These are phyloP conservation scores for Luffia ferchaultella DNA, from an alignment of 2,888 invertebrate genomes.

Conservation along the genomic window DNA sequence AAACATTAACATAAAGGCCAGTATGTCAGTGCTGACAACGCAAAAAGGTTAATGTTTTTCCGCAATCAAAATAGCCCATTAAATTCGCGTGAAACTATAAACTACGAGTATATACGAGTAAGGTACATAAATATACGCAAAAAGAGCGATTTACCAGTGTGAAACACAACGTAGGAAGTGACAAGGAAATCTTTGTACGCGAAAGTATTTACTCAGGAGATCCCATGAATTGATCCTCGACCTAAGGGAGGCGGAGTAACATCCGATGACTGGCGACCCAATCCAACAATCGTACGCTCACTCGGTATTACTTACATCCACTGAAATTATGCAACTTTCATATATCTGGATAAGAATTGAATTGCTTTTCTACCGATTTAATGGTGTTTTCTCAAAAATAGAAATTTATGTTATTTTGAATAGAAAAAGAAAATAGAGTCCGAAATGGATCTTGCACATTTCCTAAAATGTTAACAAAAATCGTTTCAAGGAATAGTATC, in stretches of 20 bases:
- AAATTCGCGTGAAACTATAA: too few relatives aligned
- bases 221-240: slow-evolving; percentile 22
- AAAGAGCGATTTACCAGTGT: slow-evolving; percentile 21
- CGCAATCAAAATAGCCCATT: neutral
- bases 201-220: slow-evolving; percentile 35
- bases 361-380: neutral
- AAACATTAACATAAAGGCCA: neutral
- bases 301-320: neutral
- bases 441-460: too few relatives aligned
- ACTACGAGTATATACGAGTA: too few relatives aligned
- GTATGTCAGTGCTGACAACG: neutral
- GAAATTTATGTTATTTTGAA: neutral
- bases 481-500: too few relatives aligned
- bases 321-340: neutral
- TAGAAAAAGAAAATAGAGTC: too few relatives aligned
- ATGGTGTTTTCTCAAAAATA: neutral
- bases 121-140: neutral
- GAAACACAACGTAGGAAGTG: slow-evolving; percentile 43
- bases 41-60: neutral
- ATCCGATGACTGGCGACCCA: too few relatives aligned
- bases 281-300: neutral
- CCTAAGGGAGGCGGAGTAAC: too few relatives aligned
- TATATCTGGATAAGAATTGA: neutral
- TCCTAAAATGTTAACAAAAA: too few relatives aligned
- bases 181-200: slow-evolving; percentile 35